A percentile compares a stretch with the other conserved stretches of the same genome.
phyloP scores from a whole-genome alignment of 2,113 vertebrate species.

The Misgurnus mizolepis region DNA sequence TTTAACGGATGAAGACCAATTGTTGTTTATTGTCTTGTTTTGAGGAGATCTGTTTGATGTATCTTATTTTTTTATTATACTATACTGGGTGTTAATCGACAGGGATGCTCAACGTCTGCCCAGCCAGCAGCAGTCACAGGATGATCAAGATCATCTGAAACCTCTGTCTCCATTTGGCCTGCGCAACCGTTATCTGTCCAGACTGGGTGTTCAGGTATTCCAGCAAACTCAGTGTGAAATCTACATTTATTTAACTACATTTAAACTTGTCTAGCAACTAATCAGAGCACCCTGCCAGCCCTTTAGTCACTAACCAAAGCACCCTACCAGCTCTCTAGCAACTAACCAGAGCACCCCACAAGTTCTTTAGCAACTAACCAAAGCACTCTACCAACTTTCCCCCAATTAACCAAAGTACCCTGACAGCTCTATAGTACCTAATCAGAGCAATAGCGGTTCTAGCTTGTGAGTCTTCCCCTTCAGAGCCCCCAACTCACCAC shows the following conservation, averaged over 20 bases:
- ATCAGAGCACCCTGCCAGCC: too few species aligned
- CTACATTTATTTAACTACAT: neutral
- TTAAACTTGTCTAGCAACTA: too few species aligned
- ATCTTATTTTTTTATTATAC: neutral
- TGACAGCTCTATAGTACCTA: too few species aligned
- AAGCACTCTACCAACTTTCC: too few species aligned
- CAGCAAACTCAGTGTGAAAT: neutral
- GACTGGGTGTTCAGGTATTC: slow-evolving; percentile 80
- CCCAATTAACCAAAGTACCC: too few species aligned
- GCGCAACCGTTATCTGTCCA: slow-evolving; percentile 83
- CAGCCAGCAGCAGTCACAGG: slow-evolving; percentile 59
- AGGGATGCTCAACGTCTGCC: slow-evolving; percentile 45
- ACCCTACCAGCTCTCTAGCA: neutral
- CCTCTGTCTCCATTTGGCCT: slow-evolving; percentile 81
- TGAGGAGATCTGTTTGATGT: neutral
- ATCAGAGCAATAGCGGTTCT: too few species aligned
- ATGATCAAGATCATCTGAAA: slow-evolving; percentile 63
- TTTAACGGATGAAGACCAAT: too few species aligned
- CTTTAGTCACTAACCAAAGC: too few species aligned
- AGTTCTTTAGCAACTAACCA: neutral
- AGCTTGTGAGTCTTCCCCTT: too few species aligned
- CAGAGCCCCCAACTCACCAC: too few species aligned
- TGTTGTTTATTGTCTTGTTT: too few species aligned
- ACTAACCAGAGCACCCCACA: neutral
- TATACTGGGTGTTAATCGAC: neutral